A percentile compares a stretch with the other conserved stretches of the same genome.
Conservation (phyloP, 2,797 vertebrate species). For the Danio choprae region DNA sequence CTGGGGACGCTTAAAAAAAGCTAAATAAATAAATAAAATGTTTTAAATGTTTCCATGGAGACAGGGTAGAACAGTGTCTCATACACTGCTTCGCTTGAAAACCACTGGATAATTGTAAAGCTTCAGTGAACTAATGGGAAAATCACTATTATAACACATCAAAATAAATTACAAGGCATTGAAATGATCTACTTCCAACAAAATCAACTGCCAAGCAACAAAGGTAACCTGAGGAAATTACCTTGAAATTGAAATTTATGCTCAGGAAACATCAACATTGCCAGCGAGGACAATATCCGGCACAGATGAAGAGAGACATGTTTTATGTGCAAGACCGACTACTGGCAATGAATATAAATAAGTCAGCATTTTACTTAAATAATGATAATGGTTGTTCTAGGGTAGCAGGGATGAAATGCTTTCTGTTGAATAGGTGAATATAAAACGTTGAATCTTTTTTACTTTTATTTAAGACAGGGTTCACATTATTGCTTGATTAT, state of each 20-base stretch:
- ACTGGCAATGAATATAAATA: neutral
- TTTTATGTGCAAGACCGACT: neutral
- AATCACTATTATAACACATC: slow-evolving; percentile 38
- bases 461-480: neutral
- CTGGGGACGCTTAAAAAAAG: neutral
- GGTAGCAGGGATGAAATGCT: neutral
- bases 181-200: slow-evolving; percentile 6
- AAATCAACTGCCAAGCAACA: slow-evolving; percentile 22
- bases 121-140: slow-evolving; percentile 37
- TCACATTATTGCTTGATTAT: neutral
- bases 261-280: neutral
- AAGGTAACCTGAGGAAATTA: slow-evolving; percentile 30
- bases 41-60: slow-evolving; percentile 51
- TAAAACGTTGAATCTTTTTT: too few species aligned
- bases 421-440: too few species aligned
- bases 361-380: neutral
- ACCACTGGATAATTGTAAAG: slow-evolving; percentile 48
- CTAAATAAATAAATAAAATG: neutral
- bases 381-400: neutral
- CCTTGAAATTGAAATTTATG: slow-evolving; percentile 30
- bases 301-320: neutral
- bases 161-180: slow-evolving; percentile 23
- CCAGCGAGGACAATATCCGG: neutral
- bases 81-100: slow-evolving; percentile 18
- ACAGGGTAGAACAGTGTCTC: slow-evolving; percentile 31